phyloP scores from a whole-genome alignment of 2,113 vertebrate species.

The Sorex fumeus region DNA sequence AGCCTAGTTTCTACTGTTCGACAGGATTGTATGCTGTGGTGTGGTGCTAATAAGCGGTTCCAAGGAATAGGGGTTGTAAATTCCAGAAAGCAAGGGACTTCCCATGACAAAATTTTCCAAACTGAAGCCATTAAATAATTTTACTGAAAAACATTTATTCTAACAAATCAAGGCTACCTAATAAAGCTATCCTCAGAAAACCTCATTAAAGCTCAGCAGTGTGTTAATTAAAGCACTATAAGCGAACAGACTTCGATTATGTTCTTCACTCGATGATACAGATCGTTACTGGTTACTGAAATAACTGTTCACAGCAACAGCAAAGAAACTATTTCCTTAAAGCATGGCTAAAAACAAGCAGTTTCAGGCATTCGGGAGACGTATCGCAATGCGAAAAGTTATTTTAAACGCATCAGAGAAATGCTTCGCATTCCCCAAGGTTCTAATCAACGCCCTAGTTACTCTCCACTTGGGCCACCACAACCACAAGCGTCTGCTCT shows the following conservation, averaged over 20 bases:
- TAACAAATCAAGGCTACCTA: slow-evolving; percentile 42
- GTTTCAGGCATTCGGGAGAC: slow-evolving; percentile 8
- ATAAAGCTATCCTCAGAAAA: slow-evolving; percentile 45
- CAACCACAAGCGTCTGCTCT: background rate
- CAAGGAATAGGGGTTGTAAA: background rate
- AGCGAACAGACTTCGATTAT: slow-evolving; percentile 15
- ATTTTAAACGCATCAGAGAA: slow-evolving; percentile 60
- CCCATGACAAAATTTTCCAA: slow-evolving; percentile 18
- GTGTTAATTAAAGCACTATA: slow-evolving; percentile 38
- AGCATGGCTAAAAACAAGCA: background rate
- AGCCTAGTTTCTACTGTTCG: background rate
- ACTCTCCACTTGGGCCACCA: background rate
- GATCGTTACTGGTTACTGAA: slow-evolving; percentile 35
- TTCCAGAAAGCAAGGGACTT: slow-evolving; percentile 24
- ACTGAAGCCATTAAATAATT: slow-evolving; percentile 4
- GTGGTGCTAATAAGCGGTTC: background rate
- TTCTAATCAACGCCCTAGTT: slow-evolving; percentile 28
- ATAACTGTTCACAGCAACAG: background rate
- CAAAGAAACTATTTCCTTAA: slow-evolving; percentile 15
- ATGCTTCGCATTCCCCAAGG: slow-evolving; percentile 36
- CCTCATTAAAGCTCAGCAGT: background rate
- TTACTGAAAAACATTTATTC: slow-evolving; percentile 55
- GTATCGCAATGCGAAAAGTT: slow-evolving; percentile 55
- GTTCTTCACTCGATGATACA: background rate
- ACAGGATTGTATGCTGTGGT: background rate